phyloP scores from a whole-genome alignment of 2,888 invertebrate genomes.

The Nineta flava region DNA sequence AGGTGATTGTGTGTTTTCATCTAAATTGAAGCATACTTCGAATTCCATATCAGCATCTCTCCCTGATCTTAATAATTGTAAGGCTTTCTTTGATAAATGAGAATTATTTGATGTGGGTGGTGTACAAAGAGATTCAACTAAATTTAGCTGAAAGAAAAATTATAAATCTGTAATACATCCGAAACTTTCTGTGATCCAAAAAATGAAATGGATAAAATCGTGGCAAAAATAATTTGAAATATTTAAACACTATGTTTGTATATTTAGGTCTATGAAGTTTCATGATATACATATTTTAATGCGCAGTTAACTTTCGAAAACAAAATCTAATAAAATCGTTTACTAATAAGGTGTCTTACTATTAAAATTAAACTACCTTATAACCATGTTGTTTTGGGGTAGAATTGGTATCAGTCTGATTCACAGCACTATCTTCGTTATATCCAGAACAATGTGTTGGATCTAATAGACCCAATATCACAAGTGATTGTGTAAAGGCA shows the following conservation, averaged over 20 bases:
- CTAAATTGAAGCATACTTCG: constrained; percentile 26
- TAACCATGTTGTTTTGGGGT: constrained; percentile 15
- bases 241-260: too few relatives aligned
- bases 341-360: not conserved
- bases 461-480: constrained; percentile 36
- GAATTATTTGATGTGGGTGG: constrained; percentile 39
- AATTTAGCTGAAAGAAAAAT: constrained; percentile 30
- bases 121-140: constrained; percentile 43
- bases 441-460: constrained; percentile 12
- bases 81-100: constrained; percentile 37
- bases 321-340: too few relatives aligned
- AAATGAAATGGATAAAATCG: too few relatives aligned
- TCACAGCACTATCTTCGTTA: constrained; percentile 18
- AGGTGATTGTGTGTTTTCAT: constrained; percentile 5
- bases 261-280: too few relatives aligned
- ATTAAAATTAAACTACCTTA: constrained; percentile 12
- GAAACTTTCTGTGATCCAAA: not conserved
- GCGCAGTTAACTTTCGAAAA: too few relatives aligned
- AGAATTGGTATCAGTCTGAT: constrained; percentile 14
- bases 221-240: too few relatives aligned
- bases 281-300: too few relatives aligned
- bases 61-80: constrained; percentile 36
- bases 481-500: constrained; percentile 40
- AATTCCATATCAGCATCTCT: constrained; percentile 48
- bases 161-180: not conserved